Percentiles rank a stretch among this genome's conserved stretches.
Conservation (phyloP, 2,113 vertebrate genomes). For the Otis tarda region DNA sequence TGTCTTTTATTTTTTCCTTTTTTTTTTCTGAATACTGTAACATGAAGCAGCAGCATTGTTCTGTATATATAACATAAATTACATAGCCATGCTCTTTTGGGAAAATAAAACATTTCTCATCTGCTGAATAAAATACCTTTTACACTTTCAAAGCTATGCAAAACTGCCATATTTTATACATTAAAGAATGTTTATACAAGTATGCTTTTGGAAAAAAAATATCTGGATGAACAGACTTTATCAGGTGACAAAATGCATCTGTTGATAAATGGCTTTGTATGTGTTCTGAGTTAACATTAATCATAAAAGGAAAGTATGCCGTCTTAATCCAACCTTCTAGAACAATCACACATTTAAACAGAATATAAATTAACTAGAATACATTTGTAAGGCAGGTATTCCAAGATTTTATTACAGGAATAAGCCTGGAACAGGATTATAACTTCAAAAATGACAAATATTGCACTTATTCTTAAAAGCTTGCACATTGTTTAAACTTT, state of each 20-base stretch:
- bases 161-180: conserved; percentile 23
- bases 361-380: conserved; percentile 45
- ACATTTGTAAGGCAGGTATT: not conserved
- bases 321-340: conserved; percentile 13
- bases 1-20: not conserved
- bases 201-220: conserved; percentile 13
- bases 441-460: not conserved
- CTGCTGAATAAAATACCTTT: conserved; percentile 27
- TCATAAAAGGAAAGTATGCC: conserved; percentile 13
- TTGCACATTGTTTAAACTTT: not conserved
- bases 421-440: not conserved
- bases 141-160: conserved; percentile 22
- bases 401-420: not conserved
- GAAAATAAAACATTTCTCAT: conserved; percentile 58
- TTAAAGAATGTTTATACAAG: conserved; percentile 48
- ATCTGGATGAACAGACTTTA: conserved; percentile 42
- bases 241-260: conserved; percentile 33
- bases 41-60: not conserved
- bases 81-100: not conserved
- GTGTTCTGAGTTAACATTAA: conserved; percentile 29
- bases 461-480: not conserved
- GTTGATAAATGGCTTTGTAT: conserved; percentile 51
- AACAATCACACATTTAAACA: not conserved
- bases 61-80: conserved; percentile 60
- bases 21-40: not conserved